These are phyloP conservation scores for Meda fulgida DNA, from an alignment of 2,797 vertebrate species.

Conservation along the genomic window DNA sequence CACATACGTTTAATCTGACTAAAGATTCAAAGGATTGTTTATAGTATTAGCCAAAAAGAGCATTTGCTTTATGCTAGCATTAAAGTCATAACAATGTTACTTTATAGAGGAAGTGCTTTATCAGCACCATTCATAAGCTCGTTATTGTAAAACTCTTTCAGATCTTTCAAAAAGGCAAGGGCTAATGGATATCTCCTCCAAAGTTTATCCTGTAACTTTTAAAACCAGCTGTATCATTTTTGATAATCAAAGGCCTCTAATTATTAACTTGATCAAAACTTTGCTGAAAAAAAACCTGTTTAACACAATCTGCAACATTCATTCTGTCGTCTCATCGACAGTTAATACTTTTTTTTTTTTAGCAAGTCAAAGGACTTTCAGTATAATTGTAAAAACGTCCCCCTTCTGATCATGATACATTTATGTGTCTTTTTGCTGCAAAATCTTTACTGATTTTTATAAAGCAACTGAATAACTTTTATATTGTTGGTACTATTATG, in stretches of 20 bases:
- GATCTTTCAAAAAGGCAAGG: neutral
- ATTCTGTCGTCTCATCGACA: neutral
- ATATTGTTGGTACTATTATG: neutral
- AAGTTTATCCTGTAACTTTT: neutral
- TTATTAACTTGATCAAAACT: neutral
- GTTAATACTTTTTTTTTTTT: neutral
- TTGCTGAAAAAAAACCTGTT: neutral
- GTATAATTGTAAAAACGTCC: neutral
- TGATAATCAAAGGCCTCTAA: neutral
- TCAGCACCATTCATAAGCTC: neutral
- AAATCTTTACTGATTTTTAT: neutral
- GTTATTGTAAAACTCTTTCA: neutral
- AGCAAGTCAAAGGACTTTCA: neutral
- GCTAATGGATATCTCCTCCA: neutral
- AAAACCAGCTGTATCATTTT: neutral
- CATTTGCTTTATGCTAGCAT: slow-evolving; percentile 39
- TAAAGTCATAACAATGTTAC: slow-evolving; percentile 24
- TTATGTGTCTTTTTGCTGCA: neutral
- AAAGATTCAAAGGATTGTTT: slow-evolving; percentile 12
- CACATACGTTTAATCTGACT: slow-evolving; percentile 46
- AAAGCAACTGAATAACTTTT: neutral
- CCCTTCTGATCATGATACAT: neutral
- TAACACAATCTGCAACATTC: neutral
- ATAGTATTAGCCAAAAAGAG: slow-evolving; percentile 11
- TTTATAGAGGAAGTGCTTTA: slow-evolving; percentile 8